A percentile compares a stretch with the other conserved stretches of the same genome.
Evolutionary conservation across 2,113 vertebrate genomes (phyloP).

Genomic region (Oriolus oriolus): DNA sequence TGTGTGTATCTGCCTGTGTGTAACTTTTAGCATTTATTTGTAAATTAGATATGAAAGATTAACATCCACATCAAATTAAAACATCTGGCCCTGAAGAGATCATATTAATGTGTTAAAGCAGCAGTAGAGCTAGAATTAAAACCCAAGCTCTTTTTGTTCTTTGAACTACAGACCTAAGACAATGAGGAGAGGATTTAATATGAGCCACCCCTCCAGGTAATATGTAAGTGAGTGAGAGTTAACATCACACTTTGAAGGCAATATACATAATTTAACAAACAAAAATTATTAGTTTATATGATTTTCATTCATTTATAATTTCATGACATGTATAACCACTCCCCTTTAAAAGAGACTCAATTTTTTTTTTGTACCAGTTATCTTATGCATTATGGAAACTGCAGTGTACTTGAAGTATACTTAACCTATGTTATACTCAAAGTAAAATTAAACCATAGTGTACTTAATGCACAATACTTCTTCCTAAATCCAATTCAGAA

Average conservation of each 20-base stretch:
- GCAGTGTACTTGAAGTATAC: background rate
- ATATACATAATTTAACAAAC: background rate
- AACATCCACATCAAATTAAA: background rate
- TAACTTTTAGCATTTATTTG: background rate
- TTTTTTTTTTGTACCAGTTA: background rate
- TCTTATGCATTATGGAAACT: background rate
- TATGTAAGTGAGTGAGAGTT: background rate
- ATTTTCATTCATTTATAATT: background rate
- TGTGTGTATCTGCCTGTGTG: background rate
- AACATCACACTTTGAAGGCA: background rate
- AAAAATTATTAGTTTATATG: background rate
- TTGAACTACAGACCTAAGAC: background rate
- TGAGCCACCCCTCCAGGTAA: background rate
- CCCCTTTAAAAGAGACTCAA: background rate
- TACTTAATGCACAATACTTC: background rate
- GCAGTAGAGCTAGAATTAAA: background rate
- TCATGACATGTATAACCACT: accelerated
- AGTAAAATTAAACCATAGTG: background rate
- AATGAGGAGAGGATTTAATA: background rate
- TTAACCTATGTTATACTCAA: background rate
- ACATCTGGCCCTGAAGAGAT: background rate
- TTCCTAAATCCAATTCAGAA: background rate
- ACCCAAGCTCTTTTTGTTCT: background rate
- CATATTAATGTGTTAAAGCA: background rate
- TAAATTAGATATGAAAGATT: background rate